phyloP scores from a whole-genome alignment of 2,888 invertebrate species.

The Hydraecia micacea region DNA sequence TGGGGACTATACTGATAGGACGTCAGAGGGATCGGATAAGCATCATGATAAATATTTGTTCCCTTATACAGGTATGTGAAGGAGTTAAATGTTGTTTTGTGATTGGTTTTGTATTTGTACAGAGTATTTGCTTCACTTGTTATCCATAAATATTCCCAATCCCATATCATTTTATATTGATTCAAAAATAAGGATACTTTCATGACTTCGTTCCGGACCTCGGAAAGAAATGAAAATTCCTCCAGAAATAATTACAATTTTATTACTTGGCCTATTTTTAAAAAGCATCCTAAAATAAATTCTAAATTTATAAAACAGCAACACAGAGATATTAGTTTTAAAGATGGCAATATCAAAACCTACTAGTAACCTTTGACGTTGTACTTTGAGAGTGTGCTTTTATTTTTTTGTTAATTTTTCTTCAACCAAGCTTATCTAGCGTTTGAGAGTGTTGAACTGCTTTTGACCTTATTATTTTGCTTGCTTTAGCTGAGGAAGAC shows the following conservation, averaged over 20 bases:
- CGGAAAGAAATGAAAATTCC: background rate
- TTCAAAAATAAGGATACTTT: background rate
- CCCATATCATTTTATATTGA: background rate
- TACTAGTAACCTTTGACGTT: constrained; percentile 5
- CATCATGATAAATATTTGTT: constrained; percentile 95
- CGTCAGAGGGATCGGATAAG: constrained; percentile 93
- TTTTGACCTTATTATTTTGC: constrained; percentile 72
- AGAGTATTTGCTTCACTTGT: constrained; percentile 5
- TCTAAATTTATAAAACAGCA: background rate
- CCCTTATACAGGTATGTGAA: constrained; percentile 93
- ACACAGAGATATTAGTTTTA: background rate
- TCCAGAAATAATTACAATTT: background rate
- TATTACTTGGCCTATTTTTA: background rate
- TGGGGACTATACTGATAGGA: constrained; percentile 91
- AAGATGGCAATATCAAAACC: constrained; percentile 20
- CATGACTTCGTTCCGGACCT: no score
- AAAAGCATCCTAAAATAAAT: background rate
- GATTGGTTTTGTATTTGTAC: constrained; percentile 31
- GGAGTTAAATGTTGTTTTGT: constrained; percentile 15
- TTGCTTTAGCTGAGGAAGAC: constrained; percentile 93
- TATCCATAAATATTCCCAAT: no score
- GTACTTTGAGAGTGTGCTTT: constrained; percentile 62
- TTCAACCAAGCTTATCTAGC: constrained; percentile 53
- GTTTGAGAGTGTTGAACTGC: constrained; percentile 64
- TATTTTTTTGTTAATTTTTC: constrained; percentile 56